These are phyloP conservation scores for Chinchilla lanigera DNA, from an alignment of 2,113 vertebrate genomes.

Conservation along the genomic window DNA sequence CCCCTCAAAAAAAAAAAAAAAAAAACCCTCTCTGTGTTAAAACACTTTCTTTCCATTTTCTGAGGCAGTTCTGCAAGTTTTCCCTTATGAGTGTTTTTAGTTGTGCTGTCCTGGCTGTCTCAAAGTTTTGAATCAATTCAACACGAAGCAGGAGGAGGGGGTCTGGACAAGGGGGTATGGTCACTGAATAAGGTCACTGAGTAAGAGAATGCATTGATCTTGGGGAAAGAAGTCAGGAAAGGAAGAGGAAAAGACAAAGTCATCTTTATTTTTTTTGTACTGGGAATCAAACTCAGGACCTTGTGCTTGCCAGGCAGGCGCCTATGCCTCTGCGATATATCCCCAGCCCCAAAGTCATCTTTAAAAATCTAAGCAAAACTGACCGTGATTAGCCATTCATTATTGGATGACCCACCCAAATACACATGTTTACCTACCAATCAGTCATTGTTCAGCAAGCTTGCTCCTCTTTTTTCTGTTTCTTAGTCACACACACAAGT, in stretches of 20 bases:
- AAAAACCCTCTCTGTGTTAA: not conserved
- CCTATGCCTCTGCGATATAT: too few relatives aligned
- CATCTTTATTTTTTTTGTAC: too few relatives aligned
- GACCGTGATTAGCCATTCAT: not conserved
- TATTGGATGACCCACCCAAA: not conserved
- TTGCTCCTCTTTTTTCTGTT: not conserved
- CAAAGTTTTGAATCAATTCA: not conserved
- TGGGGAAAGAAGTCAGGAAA: rapidly evolving
- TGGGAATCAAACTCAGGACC: too few relatives aligned
- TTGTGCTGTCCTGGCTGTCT: not conserved
- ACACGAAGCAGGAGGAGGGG: rapidly evolving
- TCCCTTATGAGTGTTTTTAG: not conserved
- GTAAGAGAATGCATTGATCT: not conserved
- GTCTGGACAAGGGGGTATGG: not conserved
- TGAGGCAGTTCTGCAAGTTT: not conserved
- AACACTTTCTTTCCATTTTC: not conserved
- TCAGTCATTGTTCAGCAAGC: not conserved
- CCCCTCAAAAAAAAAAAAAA: too few relatives aligned
- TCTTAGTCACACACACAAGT: not conserved
- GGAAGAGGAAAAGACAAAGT: not conserved
- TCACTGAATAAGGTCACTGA: not conserved
- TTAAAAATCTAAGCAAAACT: not conserved
- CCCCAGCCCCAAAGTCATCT: not conserved
- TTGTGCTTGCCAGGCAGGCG: too few relatives aligned
- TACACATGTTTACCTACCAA: not conserved